Evolutionary conservation across 2,113 vertebrate genomes (phyloP), one percentile per base, ranked within the genome.

Genomic region (Podarcis cretensis): DNA sequence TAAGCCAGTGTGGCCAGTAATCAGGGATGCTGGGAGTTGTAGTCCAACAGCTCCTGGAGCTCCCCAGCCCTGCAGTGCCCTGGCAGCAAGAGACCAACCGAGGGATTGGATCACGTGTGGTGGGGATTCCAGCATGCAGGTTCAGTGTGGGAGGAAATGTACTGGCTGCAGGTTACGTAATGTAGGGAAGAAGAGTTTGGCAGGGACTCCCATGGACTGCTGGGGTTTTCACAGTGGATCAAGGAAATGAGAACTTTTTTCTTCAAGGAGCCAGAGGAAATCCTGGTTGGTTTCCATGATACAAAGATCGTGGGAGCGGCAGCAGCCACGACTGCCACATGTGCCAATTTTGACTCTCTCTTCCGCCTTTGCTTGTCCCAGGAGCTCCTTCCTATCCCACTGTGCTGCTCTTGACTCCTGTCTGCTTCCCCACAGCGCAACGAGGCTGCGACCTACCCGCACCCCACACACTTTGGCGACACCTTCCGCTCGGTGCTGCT

Each of bases 401-500:
- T 88, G 73, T n/a, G 5, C 48, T 35, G 20, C 76, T 30, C 69
- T 54, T 32, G 48, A 25, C 30, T 21, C 48, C 30, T 30, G 18
- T 89, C 85, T 73, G 18, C 43, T 54, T 54, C 87, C 85, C 6
- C 89, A 63, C 59, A 99, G 98, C 95, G 98, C 88, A 98, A 96
- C 0, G 97, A 98, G 89, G 97, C 95, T 18, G 95, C 96, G 68
- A 95, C 97, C 69, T 96, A 97, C 90, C 97, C 97, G 0, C 97
- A 79, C 88, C 97, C 98, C 3, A 96, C 96, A 54, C 97, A 90
- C 89, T 96, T 98, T 0, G 92, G 97, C 27, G 95, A 97, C 6
- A 90, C 98, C 43, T 97, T 98, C 94, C 99, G 97, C 57, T 97
- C 98, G 0, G 97, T 98, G 86, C 96, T 99, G 89, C 97, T 99